phyloP scores from a whole-genome alignment of 1,140 invertebrate species.

The Pogonus chalceus region DNA sequence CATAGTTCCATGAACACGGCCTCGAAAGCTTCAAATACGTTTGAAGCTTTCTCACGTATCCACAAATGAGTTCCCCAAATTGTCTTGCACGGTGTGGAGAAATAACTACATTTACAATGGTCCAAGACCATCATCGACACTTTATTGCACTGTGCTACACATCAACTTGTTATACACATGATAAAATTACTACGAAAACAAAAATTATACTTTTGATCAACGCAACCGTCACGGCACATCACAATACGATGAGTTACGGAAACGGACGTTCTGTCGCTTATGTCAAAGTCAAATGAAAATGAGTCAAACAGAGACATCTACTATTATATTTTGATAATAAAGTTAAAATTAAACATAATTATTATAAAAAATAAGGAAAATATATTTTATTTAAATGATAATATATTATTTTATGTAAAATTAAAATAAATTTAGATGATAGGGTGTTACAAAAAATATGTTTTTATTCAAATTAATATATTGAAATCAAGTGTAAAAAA shows the following conservation, averaged over 20 bases:
- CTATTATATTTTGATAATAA: no score
- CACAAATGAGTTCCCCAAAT: constrained; percentile 47
- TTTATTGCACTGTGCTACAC: constrained; percentile 30
- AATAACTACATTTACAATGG: constrained; percentile 50
- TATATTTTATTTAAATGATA: no score
- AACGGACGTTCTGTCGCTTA: no score
- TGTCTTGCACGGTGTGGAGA: constrained; percentile 44
- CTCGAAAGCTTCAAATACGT: constrained; percentile 71
- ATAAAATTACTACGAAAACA: neutral
- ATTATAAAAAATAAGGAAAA: no score
- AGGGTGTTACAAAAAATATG: no score
- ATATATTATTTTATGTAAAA: no score
- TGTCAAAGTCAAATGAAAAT: no score
- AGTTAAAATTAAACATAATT: no score
- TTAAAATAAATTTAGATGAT: no score
- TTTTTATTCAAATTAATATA: no score
- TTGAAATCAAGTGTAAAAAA: no score
- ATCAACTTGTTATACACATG: constrained; percentile 5
- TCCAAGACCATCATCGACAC: constrained; percentile 54
- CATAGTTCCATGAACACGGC: constrained; percentile 91
- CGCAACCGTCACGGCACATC: neutral
- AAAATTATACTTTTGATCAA: neutral
- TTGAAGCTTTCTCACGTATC: constrained; percentile 71
- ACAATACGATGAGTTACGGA: constrained; percentile 1
- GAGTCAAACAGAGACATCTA: no score